phyloP scores from a whole-genome alignment of 2,797 vertebrate species.

The Rhynchotus rufescens region DNA sequence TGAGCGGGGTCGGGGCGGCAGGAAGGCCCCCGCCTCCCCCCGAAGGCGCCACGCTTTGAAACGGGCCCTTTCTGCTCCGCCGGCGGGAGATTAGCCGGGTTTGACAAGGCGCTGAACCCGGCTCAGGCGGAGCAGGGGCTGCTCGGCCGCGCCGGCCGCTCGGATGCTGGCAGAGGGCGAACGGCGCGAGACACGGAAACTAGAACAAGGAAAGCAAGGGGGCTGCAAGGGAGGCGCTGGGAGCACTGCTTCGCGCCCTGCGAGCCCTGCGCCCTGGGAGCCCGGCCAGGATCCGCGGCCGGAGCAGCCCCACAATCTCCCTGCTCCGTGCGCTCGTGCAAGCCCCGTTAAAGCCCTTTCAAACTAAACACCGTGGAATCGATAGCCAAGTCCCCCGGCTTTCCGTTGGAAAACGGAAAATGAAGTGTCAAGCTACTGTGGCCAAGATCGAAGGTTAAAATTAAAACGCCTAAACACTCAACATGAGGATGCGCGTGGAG shows the following conservation, averaged over 20 bases:
- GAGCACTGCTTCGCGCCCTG: too few relatives aligned
- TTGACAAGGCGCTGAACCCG: conserved; percentile 85
- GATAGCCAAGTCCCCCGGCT: background rate
- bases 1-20: conserved; percentile 82
- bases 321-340: background rate
- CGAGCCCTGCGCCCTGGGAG: too few relatives aligned
- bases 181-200: background rate
- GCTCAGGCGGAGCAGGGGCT: conserved; percentile 79
- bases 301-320: background rate
- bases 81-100: conserved; percentile 81
- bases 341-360: background rate
- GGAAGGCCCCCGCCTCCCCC: conserved; percentile 78
- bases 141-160: conserved; percentile 74
- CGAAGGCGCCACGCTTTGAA: conserved; percentile 75
- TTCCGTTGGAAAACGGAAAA: background rate
- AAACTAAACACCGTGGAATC: rapidly evolving
- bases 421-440: background rate
- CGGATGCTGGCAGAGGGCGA: conserved; percentile 70
- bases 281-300: too few relatives aligned
- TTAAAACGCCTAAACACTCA: background rate
- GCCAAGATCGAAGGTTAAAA: rapidly evolving
- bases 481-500: background rate
- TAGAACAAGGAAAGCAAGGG: conserved; percentile 54
- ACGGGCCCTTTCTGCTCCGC: conserved; percentile 81
- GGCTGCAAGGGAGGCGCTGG: too few relatives aligned